Evolutionary conservation across 2,113 vertebrate species (phyloP).

Genomic region (Protobothrops mucrosquamatus): DNA sequence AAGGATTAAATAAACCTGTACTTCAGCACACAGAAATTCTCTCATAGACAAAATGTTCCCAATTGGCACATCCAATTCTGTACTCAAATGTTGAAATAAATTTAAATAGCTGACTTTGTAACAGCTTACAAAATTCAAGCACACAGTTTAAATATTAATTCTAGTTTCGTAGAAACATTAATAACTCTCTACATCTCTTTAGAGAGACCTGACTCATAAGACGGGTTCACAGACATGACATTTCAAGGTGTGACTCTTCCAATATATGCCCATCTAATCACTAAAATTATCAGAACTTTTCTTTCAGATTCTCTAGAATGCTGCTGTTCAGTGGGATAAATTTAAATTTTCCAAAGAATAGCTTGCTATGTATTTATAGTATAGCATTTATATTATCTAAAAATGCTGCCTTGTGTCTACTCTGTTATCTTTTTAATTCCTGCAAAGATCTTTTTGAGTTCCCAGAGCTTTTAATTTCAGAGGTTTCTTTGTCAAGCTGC

Average conservation of each 20-base stretch:
- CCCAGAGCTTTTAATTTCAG: not conserved
- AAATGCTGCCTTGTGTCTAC: not conserved
- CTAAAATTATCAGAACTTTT: not conserved
- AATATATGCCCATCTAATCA: not conserved
- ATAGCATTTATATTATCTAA: not conserved
- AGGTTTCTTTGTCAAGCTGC: not conserved
- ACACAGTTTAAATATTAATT: not conserved
- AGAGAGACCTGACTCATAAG: not conserved
- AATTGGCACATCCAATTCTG: not conserved
- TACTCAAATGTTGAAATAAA: not conserved
- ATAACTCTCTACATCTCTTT: not conserved
- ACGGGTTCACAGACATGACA: not conserved
- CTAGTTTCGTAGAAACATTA: not conserved
- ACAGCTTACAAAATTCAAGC: not conserved
- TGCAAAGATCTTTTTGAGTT: not conserved
- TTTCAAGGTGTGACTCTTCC: not conserved
- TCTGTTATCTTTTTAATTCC: not conserved
- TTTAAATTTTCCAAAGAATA: not conserved
- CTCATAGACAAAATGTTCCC: not conserved
- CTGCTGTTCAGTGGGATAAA: not conserved
- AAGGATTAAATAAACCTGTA: not conserved
- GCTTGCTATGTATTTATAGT: not conserved
- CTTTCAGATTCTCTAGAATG: not conserved
- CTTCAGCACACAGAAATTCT: not conserved
- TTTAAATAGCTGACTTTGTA: not conserved